Base-by-base conservation (phyloP, 2,888 invertebrate species). In the Cheiracanthium punctorium region DNA sequence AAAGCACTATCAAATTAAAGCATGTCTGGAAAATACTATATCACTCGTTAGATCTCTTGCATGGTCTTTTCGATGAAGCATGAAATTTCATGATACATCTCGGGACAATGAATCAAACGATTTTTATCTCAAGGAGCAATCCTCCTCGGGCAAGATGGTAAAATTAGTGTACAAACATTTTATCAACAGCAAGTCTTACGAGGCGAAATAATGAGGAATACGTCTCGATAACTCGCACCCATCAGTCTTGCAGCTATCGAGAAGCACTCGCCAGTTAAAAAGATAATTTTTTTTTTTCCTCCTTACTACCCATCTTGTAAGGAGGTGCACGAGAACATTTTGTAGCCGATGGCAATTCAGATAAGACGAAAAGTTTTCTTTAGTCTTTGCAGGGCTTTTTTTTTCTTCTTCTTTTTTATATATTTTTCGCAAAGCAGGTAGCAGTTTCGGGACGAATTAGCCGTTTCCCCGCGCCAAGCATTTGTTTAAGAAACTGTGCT, bases 141-240 rank as follows among this genome's bases (percentile, higher is more conserved):
- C 17, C 17, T n/a, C 20, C 58, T 17, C 0, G 12, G 24, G 24
- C 58, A 24, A 7, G 24, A 58, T 5, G 20, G 58, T 20, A 2
- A 58, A 58, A 58, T 24, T 58, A 24, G 58, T 24, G 24, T 58
- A 20, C 24, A 58, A 58, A 58, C 75, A 28, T 70, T 73, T 32
- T 70, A 72, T 80, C 80, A 73, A 24, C 10, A 48, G 52, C 69
- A 75, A 70, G 74, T 69, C 79, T 73, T 67, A 12, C 58, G 24
- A 80, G 79, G 79, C 74, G 79, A 85, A 85, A 85, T 85, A 85
- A 85, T 85, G 84, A 85, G 74, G 64, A 79, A 85, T 70, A 37
- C 28, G 69, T 37, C 29, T 72, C 48, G 79, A 85, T 85, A 85
- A 80, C 74, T 67, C 24, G 52, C 67, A 28, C 37, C 74, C 74